Percentiles rank a stretch among this genome's conserved stretches.
Evolutionary conservation across 2,797 vertebrate genomes (phyloP).

Genomic region (Rhynchonycteris naso): DNA sequence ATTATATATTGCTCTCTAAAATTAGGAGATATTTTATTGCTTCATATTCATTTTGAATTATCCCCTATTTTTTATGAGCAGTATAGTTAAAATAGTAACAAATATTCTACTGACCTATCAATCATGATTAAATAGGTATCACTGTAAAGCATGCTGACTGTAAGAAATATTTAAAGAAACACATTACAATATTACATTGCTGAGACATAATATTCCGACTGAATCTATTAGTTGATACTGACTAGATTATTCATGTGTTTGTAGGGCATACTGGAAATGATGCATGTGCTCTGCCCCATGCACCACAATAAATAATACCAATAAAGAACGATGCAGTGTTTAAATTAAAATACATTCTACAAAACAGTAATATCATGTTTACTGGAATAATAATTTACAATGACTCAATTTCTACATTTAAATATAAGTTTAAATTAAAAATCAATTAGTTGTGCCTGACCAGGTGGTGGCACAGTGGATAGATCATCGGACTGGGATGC

Average conservation of each 20-base stretch:
- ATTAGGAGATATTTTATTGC: no score
- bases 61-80: no score
- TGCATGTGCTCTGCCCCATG: no score
- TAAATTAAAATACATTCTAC: not conserved
- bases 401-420: not conserved
- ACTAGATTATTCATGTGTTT: not conserved
- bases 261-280: not conserved
- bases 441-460: not conserved
- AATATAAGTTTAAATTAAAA: not conserved
- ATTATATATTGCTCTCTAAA: not conserved
- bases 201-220: not conserved
- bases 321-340: not conserved
- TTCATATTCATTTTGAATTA: no score
- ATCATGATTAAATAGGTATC: not conserved
- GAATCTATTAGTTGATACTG: not conserved
- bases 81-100: not conserved
- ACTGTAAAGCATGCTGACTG: not conserved
- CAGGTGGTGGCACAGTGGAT: no score
- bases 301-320: not conserved
- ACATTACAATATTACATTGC: not conserved
- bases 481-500: no score
- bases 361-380: not conserved
- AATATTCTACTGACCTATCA: not conserved
- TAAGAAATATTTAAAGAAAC: conserved; percentile 19
- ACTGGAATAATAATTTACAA: not conserved